Conservation (phyloP, 1,140 invertebrate genomes). For the Ceratosolen solmsi region DNA sequence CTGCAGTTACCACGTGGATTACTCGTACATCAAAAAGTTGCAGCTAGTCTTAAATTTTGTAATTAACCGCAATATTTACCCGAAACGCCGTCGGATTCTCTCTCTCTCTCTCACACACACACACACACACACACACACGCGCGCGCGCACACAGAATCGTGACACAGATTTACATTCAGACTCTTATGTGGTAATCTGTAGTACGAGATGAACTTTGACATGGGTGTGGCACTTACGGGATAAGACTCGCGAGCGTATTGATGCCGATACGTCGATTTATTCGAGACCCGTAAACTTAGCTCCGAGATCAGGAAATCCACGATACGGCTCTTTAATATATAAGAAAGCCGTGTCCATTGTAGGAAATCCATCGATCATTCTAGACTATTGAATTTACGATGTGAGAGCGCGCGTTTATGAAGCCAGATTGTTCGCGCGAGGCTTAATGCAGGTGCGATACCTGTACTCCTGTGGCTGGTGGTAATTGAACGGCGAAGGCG, state of each 20-base stretch:
- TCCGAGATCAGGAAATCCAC: slow-evolving; percentile 52
- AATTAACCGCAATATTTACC: slow-evolving; percentile 63
- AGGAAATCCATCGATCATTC: slow-evolving; percentile 56
- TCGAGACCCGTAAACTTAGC: slow-evolving; percentile 53
- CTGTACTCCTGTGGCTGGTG: background rate
- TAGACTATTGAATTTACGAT: slow-evolving; percentile 51
- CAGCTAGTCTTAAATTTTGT: slow-evolving; percentile 52
- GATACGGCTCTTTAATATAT: slow-evolving; percentile 26
- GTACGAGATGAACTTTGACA: slow-evolving; percentile 62
- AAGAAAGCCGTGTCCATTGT: slow-evolving; percentile 56
- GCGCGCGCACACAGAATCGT: too few relatives aligned
- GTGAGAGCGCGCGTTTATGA: background rate
- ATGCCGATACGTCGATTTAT: slow-evolving; percentile 13
- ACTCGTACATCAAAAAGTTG: slow-evolving; percentile 18
- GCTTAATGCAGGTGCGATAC: slow-evolving; percentile 15
- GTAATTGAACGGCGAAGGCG: slow-evolving; percentile 10
- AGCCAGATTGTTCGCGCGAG: background rate
- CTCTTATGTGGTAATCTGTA: slow-evolving; percentile 57
- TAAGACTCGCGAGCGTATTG: slow-evolving; percentile 34
- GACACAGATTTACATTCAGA: too few relatives aligned
- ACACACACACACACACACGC: too few relatives aligned
- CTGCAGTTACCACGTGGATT: background rate
- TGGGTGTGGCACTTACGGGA: slow-evolving; percentile 55
- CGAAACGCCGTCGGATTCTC: slow-evolving; percentile 51
- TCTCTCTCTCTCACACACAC: background rate